Conservation (phyloP, 1,140 invertebrate genomes). For the Solenopsis fugax region DNA sequence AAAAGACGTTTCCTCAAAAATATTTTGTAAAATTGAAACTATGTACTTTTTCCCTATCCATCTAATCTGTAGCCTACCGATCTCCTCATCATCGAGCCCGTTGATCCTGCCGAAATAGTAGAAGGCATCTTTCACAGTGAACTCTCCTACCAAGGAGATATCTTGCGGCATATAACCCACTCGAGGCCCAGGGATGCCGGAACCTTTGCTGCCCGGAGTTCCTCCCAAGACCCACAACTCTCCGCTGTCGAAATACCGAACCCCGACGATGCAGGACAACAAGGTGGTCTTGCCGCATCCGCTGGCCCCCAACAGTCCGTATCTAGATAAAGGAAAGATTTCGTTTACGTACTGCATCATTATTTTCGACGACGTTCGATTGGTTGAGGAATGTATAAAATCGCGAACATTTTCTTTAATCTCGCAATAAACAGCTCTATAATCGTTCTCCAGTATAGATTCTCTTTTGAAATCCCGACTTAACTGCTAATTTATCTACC, state of each 20-base stretch:
- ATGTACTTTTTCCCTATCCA: background rate
- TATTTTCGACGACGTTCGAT: too few relatives aligned
- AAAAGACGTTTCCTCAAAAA: background rate
- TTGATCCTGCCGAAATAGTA: slow-evolving; percentile 96
- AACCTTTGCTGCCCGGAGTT: slow-evolving; percentile 90
- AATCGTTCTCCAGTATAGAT: background rate
- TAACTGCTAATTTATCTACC: slow-evolving; percentile 9
- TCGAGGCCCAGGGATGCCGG: slow-evolving; percentile 92
- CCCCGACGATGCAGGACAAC: slow-evolving; percentile 94
- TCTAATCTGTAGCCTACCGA: slow-evolving; percentile 83
- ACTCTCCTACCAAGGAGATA: slow-evolving; percentile 94
- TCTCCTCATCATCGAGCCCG: slow-evolving; percentile 90
- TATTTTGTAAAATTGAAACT: background rate
- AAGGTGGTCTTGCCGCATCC: slow-evolving; percentile 95
- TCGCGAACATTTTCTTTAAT: background rate
- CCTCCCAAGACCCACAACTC: slow-evolving; percentile 93
- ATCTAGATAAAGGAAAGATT: slow-evolving; percentile 87
- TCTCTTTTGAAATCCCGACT: background rate
- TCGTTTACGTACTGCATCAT: too few relatives aligned
- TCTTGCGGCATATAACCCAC: slow-evolving; percentile 97
- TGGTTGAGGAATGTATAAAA: background rate
- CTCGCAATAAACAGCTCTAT: background rate
- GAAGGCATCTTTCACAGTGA: slow-evolving; percentile 94
- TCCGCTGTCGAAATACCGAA: slow-evolving; percentile 91
- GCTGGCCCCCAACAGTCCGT: slow-evolving; percentile 94